Evolutionary conservation across 1,140 invertebrate genomes (phyloP), one percentile per base, ranked within the genome.

Genomic region (Helicorthomorpha holstii): DNA sequence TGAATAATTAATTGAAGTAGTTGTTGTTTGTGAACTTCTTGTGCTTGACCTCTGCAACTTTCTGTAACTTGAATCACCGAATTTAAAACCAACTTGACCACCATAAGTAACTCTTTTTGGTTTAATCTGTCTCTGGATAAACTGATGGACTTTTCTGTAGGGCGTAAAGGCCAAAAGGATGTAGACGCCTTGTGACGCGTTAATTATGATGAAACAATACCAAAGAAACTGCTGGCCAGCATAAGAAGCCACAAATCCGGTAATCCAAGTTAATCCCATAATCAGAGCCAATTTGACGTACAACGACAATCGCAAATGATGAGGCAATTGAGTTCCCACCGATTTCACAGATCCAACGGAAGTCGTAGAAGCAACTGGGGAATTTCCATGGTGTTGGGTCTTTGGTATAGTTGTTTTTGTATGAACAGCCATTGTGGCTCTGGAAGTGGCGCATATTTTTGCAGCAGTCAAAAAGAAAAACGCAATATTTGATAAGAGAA

Each of bases 121-220:
- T 16, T 34, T 7, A 7, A 34, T 16, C 7, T 34, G 29, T 7
- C 29, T 7, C 29, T 34, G 29, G 29, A 34, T 16, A 34, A 7
- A 25, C 4, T 19, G 44, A 4, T 22, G 4, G 4, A 51, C 50
- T 45, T 63, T 68, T 25, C 54, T 45, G 48, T 69, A 72, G 48
- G 61, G 60, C 47, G 75, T 73, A 62, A 77, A 77, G 0, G 73
- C 74, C 1, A 75, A 53, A 54, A 76, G 75, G 41, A 78, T 74
- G 58, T 76, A 77, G 7, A 76, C 54, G 1, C 76, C 63, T 53
- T 69, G 67, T 3, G 64, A 51, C 3, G 56, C 58, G 47, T 62
- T 66, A 27, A 68, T 49, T 14, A 65, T 55, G 2, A 66, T 61
- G 49, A 64, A 67, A 0, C 60, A 42, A 53, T 66, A 68, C 63